Base-by-base conservation (phyloP, 2,797 vertebrate genomes). In the Lagodon rhomboides region DNA sequence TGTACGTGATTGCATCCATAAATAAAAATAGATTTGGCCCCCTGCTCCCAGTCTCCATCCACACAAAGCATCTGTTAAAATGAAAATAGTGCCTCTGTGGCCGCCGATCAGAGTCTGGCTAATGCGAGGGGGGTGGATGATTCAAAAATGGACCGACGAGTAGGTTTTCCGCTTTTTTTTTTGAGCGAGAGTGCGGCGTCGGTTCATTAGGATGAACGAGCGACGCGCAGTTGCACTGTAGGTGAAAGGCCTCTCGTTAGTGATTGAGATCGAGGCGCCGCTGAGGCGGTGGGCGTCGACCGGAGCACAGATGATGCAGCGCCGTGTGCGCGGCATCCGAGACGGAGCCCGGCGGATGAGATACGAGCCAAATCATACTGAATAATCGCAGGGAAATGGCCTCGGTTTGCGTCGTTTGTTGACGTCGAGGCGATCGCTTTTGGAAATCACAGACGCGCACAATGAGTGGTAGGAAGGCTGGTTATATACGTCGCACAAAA, bases 201-300 rank as follows among this genome's bases (percentile, higher is more conserved):
- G 79, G 70, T 92, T 90, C 88, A 87, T 91, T 87, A 91, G 85
- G 86, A 87, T 81, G 84, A 85, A 85, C 87, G 89, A 89, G 81
- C 86, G 63, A 70, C 74, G 75, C 66, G 34, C 64, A 54, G 64
- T 82, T 78, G 83, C 85, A 68, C 81, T 15, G 11, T n/a, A 75
- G 90, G 89, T 88, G 87, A 88, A 87, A 91, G 88, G 91, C 85
- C 88, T 88, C 91, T 93, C 87, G 79, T 93, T 92, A 91, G 89
- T 68, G 85, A 89, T 82, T 49, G 87, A 85, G 83, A 85, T 83
- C 15, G 83, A 87, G 85, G 85, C 65, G 85, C 68, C 46, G 86
- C 83, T 73, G 85, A 90, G 82, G 73, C 66, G 13, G 89, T 91
- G 87, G 93, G 91, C 71, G 89, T 88, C 72, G 7, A 89, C 86